These are phyloP conservation scores for Drosophila cardini DNA, from an alignment of 1,140 invertebrate species.

Conservation along the genomic window DNA sequence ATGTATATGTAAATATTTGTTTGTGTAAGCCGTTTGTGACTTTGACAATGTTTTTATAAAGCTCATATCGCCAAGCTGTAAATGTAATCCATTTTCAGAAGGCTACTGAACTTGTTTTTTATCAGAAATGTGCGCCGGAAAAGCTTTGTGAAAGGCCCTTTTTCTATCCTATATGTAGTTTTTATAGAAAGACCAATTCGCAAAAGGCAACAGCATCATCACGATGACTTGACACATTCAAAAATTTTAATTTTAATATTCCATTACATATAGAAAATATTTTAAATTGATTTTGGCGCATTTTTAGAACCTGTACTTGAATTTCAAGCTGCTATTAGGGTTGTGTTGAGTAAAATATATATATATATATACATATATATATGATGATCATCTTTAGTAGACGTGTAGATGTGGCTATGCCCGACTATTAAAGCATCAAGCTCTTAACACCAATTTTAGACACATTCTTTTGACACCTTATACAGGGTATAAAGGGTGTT, in stretches of 20 bases:
- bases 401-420: too few species aligned
- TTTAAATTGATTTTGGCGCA: conserved; percentile 2
- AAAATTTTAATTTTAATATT: not conserved
- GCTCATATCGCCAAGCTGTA: conserved; percentile 20
- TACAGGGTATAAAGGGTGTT: too few species aligned
- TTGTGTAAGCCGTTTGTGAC: conserved; percentile 16
- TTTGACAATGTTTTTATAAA: not conserved
- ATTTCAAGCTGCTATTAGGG: too few species aligned
- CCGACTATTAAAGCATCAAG: too few species aligned
- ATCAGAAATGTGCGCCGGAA: not conserved
- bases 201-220: conserved; percentile 22
- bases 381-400: too few species aligned
- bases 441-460: too few species aligned
- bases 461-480: too few species aligned
- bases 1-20: conserved; percentile 17
- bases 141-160: not conserved
- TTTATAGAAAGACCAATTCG: too few species aligned
- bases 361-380: too few species aligned
- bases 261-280: not conserved
- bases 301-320: not conserved
- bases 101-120: conserved; percentile 30
- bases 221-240: conserved; percentile 29
- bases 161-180: not conserved
- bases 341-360: too few species aligned
- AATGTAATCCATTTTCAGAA: conserved; percentile 15